Evolutionary conservation across 37 sponge, comb jelly and placozoan species (phyloP), one percentile per base, ranked within the genome.

Genomic region (Petrosia ficiformis): DNA sequence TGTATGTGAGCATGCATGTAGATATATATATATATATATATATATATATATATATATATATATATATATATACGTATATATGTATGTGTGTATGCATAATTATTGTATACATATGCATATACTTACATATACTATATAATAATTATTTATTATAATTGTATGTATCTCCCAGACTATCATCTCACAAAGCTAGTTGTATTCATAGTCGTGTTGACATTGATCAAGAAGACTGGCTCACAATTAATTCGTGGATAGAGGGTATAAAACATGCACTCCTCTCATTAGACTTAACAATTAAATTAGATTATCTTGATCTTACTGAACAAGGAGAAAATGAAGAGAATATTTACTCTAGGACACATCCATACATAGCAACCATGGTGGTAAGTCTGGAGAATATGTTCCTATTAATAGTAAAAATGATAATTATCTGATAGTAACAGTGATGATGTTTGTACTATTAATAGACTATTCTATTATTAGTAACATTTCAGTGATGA

Each of bases 231-330:
- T 73, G 75, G 75, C 40, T 65, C 30, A 39, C 22, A 2, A 85
- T 85, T 32, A 26, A 79, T 6, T 24, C 16, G 39, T 85, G 86
- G 86, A 79, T 85, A 66, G 74, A 72, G 21, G 74, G 37, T 30
- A 80, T 74, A 42, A 22, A 74, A 22, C 30, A 31, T 8, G 59
- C 10, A 24, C 25, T 85, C 21, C 24, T 32, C 38, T 32, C 37
- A 0, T 24, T 85, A 44, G 59, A 78, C 11, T 63, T 85, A 14
- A 31, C 2, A 5, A 69, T 63, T 35, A 44, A 36, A 1, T 44
- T 38, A 8, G 86, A 85, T 80, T 85, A 85, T 48, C 86, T 85
- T 33, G 80, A 79, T 36, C 68, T 85, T 14, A 64, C 79, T 29
- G 66, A 24, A 29, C 43, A 68, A 38, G 42, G 26, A 33, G 67